phyloP scores from a whole-genome alignment of 2,113 vertebrate species.

The Lepus timidus region DNA sequence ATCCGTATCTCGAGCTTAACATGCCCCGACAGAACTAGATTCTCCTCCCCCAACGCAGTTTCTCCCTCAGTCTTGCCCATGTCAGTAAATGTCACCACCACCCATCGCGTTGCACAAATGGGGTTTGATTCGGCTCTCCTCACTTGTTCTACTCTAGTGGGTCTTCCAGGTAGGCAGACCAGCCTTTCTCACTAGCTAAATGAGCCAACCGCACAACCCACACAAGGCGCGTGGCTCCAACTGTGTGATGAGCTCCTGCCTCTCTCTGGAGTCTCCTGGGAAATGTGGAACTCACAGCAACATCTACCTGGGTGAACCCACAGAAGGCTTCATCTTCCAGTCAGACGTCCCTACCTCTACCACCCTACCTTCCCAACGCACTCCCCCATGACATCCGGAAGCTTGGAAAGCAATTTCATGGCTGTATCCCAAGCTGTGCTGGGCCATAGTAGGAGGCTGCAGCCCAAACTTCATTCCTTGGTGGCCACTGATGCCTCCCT shows the following conservation, averaged over 20 bases:
- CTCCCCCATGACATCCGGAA: background rate
- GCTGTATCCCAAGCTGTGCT: background rate
- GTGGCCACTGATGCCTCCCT: no score
- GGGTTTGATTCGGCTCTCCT: background rate
- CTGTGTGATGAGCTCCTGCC: background rate
- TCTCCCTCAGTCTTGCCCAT: background rate
- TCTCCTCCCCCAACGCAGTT: background rate
- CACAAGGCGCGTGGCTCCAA: background rate
- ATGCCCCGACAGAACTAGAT: background rate
- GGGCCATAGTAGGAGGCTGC: background rate
- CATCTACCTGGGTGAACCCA: background rate
- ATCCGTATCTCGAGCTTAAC: background rate
- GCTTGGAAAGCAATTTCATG: background rate
- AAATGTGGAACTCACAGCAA: background rate
- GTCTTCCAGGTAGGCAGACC: no score
- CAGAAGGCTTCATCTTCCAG: background rate
- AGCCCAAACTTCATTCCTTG: background rate
- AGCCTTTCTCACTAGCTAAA: background rate
- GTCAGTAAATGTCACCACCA: background rate
- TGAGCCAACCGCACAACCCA: background rate
- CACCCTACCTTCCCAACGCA: accelerated
- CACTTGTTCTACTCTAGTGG: background rate
- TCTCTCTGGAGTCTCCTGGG: background rate
- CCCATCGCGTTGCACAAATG: background rate
- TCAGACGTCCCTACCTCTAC: background rate